Evolutionary conservation across 2,888 invertebrate genomes (phyloP), one percentile per base, ranked within the genome.

Genomic region (Ophioninae sp.): DNA sequence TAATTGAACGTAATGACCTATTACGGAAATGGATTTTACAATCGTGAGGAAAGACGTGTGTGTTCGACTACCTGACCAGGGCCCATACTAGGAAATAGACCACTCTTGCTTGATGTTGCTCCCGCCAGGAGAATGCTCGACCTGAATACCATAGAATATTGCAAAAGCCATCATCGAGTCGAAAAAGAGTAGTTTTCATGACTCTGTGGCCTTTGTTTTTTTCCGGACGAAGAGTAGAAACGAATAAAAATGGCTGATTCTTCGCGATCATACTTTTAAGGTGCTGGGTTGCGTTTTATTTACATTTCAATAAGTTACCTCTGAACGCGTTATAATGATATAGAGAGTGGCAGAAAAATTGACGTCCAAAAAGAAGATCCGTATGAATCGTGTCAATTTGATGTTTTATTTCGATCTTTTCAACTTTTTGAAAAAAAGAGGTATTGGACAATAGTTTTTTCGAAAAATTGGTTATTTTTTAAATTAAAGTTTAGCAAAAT

Each of bases 71-170:
- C 17, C 13, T 51, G 5, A 17, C 10, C 37, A 64, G 65, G 17
- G 65, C 41, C 79, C 51, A 79, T 79, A 78, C 67, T 77, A 73
- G 83, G 80, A 68, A 79, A 77, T 64, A 51, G 22, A 39, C 73
- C 20, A 74, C 69, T 81, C 39, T 72, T 72, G 56, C 65, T n/a
- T 17, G 44, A 59, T 58, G 61, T 56, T 77, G 20, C 68, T 79
- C 64, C 20, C 64, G 71, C 22, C 30, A 58, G 22, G 74, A 74
- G 68, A 80, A 69, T 74, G 73, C 75, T 72, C 67, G 76, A 81
- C 83, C 83, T 76, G 79, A 79, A 85, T 85, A 82, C 82, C 82
- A 59, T n/a, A 23, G 59, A 39, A 84, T 79, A 79, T 82, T 82
- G 79, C 73, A 79, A 73, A 61, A 73, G 67, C 61, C 44, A 67